Evolutionary conservation across 1,140 invertebrate genomes (phyloP).

Genomic region (Luehdorfia chinensis): DNA sequence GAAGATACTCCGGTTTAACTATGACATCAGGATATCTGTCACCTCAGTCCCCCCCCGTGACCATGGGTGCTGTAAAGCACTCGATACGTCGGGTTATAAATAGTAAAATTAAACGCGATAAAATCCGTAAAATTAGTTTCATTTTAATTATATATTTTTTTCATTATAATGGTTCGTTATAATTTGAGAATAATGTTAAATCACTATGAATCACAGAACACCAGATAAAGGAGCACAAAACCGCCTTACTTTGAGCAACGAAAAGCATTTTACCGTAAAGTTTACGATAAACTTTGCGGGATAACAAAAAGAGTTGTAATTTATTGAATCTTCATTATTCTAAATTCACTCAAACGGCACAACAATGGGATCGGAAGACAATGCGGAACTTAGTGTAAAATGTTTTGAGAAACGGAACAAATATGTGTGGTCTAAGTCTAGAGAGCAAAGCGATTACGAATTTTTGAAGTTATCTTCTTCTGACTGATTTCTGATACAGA

Average conservation of each 20-base stretch:
- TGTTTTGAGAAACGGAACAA: slow-evolving; percentile 13
- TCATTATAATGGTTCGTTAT: no score
- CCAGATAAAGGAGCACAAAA: slow-evolving; percentile 8
- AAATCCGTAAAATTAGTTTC: no score
- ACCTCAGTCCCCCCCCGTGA: no score
- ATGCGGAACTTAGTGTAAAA: slow-evolving; percentile 10
- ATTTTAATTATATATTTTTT: no score
- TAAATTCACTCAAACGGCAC: neutral
- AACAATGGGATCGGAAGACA: slow-evolving; percentile 5
- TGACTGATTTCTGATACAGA: neutral
- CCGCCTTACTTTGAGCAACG: no score
- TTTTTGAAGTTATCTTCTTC: neutral
- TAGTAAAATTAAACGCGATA: no score
- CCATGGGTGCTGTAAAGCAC: no score
- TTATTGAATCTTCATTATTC: slow-evolving; percentile 7
- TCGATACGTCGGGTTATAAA: no score
- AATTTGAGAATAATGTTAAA: no score
- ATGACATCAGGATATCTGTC: no score
- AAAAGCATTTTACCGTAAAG: slow-evolving; percentile 2
- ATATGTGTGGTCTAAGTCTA: slow-evolving; percentile 1
- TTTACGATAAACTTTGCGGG: neutral
- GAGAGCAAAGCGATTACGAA: neutral
- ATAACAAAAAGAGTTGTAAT: slow-evolving; percentile 10
- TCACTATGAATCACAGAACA: no score
- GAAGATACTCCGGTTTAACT: no score